Evolutionary conservation across 2,113 vertebrate species (phyloP).

Genomic region (Anarrhichthys ocellatus): DNA sequence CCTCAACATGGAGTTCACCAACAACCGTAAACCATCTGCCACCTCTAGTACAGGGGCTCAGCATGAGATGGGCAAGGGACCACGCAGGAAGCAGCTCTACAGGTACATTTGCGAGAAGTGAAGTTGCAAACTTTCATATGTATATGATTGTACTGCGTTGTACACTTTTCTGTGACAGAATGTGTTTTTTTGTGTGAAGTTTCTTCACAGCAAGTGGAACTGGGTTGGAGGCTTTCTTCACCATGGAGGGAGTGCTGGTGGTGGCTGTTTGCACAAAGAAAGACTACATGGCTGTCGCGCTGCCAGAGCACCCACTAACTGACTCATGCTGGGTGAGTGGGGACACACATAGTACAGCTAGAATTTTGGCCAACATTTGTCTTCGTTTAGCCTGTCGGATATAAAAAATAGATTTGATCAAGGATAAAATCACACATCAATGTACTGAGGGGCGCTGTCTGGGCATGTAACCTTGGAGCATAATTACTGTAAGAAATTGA

Average conservation of each 20-base stretch:
- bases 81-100: slow-evolving; percentile 95
- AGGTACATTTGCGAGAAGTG: slow-evolving; percentile 81
- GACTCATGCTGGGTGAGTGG: slow-evolving; percentile 91
- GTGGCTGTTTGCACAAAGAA: slow-evolving; percentile 98
- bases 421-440: not conserved
- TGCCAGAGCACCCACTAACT: slow-evolving; percentile 86
- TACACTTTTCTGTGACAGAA: slow-evolving; percentile 2
- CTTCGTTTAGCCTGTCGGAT: slow-evolving; percentile 14
- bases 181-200: slow-evolving; percentile 73
- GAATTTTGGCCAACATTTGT: not conserved
- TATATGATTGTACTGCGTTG: not conserved
- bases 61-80: slow-evolving; percentile 80
- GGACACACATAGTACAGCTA: not conserved
- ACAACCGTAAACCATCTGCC: slow-evolving; percentile 46
- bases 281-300: slow-evolving; percentile 92
- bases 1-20: slow-evolving; percentile 83
- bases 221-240: slow-evolving; percentile 97
- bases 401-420: slow-evolving; percentile 28
- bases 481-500: not conserved
- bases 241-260: slow-evolving; percentile 89
- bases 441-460: not conserved
- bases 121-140: not conserved
- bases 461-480: slow-evolving; percentile 4
- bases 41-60: slow-evolving; percentile 54
- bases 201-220: slow-evolving; percentile 94